Percentiles rank a stretch among this genome's conserved stretches.
These are phyloP conservation scores for Psephotus haematonotus DNA, from an alignment of 2,113 vertebrate genomes.

Conservation along the genomic window DNA sequence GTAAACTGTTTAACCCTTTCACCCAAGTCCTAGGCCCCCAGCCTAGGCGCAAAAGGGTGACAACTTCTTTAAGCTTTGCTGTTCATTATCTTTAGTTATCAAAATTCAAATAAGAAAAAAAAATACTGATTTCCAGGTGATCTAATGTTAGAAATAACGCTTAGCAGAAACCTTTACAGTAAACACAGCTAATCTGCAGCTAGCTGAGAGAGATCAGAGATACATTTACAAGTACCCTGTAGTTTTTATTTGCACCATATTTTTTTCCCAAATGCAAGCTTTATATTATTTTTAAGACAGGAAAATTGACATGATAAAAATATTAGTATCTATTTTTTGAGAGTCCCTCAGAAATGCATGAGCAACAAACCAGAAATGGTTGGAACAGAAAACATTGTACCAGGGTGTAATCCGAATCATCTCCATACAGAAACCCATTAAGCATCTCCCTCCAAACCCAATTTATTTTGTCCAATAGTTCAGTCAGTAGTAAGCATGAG, in stretches of 20 bases:
- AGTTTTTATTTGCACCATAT: conserved; percentile 37
- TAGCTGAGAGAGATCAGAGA: conserved; percentile 62
- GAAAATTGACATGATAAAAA: conserved; percentile 26
- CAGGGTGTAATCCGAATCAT: conserved; percentile 41
- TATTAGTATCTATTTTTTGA: not conserved
- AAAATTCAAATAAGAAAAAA: conserved; percentile 70
- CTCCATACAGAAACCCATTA: conserved; percentile 57
- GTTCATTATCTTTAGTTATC: conserved; percentile 51
- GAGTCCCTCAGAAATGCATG: conserved; percentile 17
- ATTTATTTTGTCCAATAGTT: conserved; percentile 63
- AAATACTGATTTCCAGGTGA: conserved; percentile 50
- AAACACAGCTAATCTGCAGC: conserved; percentile 55
- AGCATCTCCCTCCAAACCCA: conserved; percentile 52
- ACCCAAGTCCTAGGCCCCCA: not conserved
- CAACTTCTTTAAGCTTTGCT: conserved; percentile 48
- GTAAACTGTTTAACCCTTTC: conserved; percentile 66
- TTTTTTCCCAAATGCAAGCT: not conserved
- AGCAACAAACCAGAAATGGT: not conserved
- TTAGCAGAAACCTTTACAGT: conserved; percentile 60
- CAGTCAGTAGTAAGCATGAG: conserved; percentile 81
- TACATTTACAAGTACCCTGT: conserved; percentile 23
- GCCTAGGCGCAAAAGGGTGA: conserved; percentile 7
- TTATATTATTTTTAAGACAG: conserved; percentile 28
- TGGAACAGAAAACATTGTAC: conserved; percentile 51
- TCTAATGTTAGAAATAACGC: conserved; percentile 56